Conservation (phyloP, 2,113 vertebrate genomes). For the Alethe castanea region DNA sequence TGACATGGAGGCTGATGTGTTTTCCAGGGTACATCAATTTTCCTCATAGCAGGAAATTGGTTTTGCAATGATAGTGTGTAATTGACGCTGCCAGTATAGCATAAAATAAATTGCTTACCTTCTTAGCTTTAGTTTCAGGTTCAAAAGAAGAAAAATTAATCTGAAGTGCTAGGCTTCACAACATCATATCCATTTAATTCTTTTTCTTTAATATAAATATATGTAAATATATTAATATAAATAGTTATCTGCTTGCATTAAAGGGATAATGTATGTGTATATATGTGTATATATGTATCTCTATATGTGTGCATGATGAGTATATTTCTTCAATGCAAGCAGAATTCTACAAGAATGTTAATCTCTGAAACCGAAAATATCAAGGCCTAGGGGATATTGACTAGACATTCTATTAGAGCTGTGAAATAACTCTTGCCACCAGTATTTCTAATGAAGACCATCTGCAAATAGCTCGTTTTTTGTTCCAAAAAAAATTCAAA, state of each 20-base stretch:
- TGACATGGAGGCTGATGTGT: neutral
- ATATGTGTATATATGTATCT: neutral
- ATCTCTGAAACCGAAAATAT: slow-evolving; percentile 27
- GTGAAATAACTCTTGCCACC: slow-evolving; percentile 17
- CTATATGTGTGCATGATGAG: neutral
- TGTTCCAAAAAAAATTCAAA: slow-evolving; percentile 17
- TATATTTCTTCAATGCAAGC: neutral
- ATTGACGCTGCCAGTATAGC: neutral
- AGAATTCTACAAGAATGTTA: neutral
- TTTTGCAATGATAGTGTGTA: neutral
- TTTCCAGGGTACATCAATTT: neutral
- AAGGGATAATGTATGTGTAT: neutral
- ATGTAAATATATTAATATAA: neutral
- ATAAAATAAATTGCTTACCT: neutral
- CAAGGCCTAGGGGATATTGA: slow-evolving; percentile 28
- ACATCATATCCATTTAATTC: neutral
- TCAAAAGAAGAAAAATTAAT: neutral
- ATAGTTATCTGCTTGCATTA: neutral
- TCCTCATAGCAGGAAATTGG: neutral
- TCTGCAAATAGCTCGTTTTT: slow-evolving; percentile 19
- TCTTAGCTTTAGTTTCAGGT: neutral
- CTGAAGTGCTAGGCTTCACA: neutral
- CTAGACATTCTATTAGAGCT: neutral
- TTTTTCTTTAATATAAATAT: neutral
- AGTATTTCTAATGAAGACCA: slow-evolving; percentile 46